A percentile compares a stretch with the other conserved stretches of the same genome.
Evolutionary conservation across 53 echinoderm and acorn worm species (phyloP).

Genomic region (Echinometra lucunter): DNA sequence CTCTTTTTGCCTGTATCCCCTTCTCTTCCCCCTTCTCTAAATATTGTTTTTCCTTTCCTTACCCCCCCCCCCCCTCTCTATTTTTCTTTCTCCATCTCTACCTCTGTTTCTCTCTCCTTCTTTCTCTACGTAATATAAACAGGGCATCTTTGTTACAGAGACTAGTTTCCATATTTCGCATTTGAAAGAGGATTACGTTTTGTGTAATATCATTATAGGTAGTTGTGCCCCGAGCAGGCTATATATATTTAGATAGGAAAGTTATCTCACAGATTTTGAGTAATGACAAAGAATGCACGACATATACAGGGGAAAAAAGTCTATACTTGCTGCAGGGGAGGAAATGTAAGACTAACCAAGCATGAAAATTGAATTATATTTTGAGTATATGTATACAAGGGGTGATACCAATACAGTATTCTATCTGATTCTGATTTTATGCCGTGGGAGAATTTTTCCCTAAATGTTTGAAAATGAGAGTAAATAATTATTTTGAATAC

Average conservation of each 20-base stretch:
- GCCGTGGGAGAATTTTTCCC: no score
- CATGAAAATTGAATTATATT: neutral
- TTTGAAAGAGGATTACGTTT: constrained; percentile 1
- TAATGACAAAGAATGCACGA: neutral
- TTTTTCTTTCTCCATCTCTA: neutral
- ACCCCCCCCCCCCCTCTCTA: no score
- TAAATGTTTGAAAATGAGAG: no score
- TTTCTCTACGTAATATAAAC: neutral
- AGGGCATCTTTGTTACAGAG: neutral
- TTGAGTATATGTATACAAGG: neutral
- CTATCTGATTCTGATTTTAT: no score
- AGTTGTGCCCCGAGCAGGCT: constrained; percentile 8
- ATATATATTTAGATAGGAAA: constrained; percentile 28
- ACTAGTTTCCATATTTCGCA: neutral
- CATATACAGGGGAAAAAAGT: neutral
- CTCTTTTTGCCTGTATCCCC: neutral
- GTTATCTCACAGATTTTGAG: neutral
- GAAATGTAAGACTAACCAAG: neutral
- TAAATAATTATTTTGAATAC: no score
- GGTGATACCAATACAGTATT: neutral
- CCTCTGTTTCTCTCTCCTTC: neutral
- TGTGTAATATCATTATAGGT: constrained; percentile 33
- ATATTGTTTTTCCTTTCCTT: no score
- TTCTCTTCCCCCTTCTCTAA: neutral
- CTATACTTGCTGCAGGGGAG: neutral